Conservation (phyloP, 2,113 vertebrate species). For the Syrmaticus mikado region DNA sequence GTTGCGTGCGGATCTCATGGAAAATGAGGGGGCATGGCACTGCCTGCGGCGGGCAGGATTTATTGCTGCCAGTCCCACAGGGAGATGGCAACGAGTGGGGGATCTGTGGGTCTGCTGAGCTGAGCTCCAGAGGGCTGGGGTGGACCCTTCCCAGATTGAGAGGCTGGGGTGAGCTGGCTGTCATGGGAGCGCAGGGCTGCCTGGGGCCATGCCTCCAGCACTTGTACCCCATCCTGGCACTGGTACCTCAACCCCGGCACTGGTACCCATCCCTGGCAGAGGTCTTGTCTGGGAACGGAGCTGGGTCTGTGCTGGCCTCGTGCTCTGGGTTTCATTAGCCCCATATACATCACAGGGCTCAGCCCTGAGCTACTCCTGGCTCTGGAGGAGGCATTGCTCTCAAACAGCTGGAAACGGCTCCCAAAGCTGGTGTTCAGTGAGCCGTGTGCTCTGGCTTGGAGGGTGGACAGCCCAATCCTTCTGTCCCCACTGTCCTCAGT, state of each 20-base stretch:
- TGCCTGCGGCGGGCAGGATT: fast-evolving
- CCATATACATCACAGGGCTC: background rate
- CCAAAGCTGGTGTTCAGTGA: background rate
- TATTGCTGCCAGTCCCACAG: background rate
- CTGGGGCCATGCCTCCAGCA: background rate
- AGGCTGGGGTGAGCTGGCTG: fast-evolving
- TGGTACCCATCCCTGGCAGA: background rate
- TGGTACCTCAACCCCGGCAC: background rate
- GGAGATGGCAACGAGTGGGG: fast-evolving
- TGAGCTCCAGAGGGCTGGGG: background rate
- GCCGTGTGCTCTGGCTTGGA: background rate
- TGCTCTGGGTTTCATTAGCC: background rate
- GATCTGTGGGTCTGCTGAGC: background rate
- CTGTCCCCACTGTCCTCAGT: background rate
- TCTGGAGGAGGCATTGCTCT: fast-evolving
- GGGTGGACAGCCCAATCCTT: background rate
- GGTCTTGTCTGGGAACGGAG: background rate
- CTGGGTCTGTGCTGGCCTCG: background rate
- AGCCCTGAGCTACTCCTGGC: background rate
- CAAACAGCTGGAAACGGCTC: background rate
- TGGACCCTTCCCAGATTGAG: fast-evolving
- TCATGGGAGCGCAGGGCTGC: no score
- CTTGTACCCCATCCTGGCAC: background rate
- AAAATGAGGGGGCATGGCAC: background rate
- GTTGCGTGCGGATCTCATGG: fast-evolving